Conservation (phyloP, 2,797 vertebrate genomes). For the Lepilemur septentrionalis region DNA sequence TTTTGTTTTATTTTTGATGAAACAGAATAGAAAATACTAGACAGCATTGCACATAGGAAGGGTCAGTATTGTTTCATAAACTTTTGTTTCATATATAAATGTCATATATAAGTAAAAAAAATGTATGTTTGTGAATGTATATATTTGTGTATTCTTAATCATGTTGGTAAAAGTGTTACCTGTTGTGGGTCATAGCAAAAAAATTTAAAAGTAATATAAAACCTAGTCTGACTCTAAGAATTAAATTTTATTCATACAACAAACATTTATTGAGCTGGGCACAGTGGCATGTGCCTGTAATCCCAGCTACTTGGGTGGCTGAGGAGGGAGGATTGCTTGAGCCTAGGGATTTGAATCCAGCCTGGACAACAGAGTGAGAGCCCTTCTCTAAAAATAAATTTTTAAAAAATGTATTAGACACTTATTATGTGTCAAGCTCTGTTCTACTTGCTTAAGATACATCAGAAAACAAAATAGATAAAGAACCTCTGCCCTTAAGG, state of each 20-base stretch:
- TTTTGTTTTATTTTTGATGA: constrained; percentile 14
- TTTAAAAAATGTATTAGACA: not conserved
- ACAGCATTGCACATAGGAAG: not conserved
- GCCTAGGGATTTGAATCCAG: no score
- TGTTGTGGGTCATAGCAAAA: not conserved
- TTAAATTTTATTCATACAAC: not conserved
- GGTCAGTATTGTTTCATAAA: not conserved
- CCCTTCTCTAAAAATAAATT: no score
- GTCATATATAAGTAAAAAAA: not conserved
- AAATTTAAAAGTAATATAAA: not conserved
- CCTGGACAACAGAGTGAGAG: no score
- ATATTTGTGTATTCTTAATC: not conserved
- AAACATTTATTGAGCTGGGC: not conserved
- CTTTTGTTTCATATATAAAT: not conserved
- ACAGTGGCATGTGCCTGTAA: no score
- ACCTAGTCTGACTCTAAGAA: not conserved
- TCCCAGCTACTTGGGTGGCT: no score
- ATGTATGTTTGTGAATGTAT: not conserved
- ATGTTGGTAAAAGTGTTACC: not conserved
- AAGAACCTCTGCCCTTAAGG: not conserved
- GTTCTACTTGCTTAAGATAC: not conserved
- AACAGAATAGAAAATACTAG: not conserved
- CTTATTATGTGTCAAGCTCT: not conserved
- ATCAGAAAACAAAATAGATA: not conserved
- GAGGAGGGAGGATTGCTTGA: no score